These are phyloP conservation scores for Triops longicaudatus DNA, from an alignment of 1,140 invertebrate genomes.

Conservation along the genomic window DNA sequence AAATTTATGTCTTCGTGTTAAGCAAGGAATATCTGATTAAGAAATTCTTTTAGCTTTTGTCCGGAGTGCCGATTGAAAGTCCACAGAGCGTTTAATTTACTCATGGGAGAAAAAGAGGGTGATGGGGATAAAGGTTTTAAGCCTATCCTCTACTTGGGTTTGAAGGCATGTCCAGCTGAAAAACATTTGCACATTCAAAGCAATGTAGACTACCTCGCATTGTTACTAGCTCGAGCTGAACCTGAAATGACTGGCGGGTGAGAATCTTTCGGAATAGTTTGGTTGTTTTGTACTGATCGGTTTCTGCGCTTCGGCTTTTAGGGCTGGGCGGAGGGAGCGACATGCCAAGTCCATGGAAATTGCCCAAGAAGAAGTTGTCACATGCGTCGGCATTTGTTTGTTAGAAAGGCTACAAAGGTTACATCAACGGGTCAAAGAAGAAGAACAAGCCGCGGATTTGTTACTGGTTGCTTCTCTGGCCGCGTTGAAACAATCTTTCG, in stretches of 20 bases:
- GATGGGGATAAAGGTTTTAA: slow-evolving; percentile 81
- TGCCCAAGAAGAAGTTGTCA: slow-evolving; percentile 89
- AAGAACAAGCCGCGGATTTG: slow-evolving; percentile 83
- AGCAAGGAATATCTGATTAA: background rate
- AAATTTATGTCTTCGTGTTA: background rate
- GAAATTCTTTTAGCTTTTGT: slow-evolving; percentile 57
- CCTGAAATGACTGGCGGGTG: slow-evolving; percentile 75
- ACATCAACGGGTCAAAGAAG: slow-evolving; percentile 71
- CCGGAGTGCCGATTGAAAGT: slow-evolving; percentile 86
- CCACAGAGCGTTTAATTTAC: slow-evolving; percentile 69
- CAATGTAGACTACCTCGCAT: slow-evolving; percentile 75
- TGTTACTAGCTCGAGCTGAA: slow-evolving; percentile 77
- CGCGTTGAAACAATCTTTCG: slow-evolving; percentile 76
- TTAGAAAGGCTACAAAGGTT: slow-evolving; percentile 78
- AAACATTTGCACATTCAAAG: slow-evolving; percentile 77
- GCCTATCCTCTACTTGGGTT: slow-evolving; percentile 70
- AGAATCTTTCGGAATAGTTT: slow-evolving; percentile 29
- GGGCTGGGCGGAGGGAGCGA: slow-evolving; percentile 59
- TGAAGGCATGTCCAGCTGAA: slow-evolving; percentile 72
- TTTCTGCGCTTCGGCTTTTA: background rate
- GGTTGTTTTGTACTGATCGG: slow-evolving; percentile 21
- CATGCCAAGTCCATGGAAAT: slow-evolving; percentile 91
- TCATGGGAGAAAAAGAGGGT: slow-evolving; percentile 73
- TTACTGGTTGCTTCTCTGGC: slow-evolving; percentile 79
- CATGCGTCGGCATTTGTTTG: slow-evolving; percentile 82